Percentiles rank a stretch among this genome's conserved stretches.
These are phyloP conservation scores for Gambusia yucatana DNA, from an alignment of 2,797 vertebrate genomes.

Conservation along the genomic window DNA sequence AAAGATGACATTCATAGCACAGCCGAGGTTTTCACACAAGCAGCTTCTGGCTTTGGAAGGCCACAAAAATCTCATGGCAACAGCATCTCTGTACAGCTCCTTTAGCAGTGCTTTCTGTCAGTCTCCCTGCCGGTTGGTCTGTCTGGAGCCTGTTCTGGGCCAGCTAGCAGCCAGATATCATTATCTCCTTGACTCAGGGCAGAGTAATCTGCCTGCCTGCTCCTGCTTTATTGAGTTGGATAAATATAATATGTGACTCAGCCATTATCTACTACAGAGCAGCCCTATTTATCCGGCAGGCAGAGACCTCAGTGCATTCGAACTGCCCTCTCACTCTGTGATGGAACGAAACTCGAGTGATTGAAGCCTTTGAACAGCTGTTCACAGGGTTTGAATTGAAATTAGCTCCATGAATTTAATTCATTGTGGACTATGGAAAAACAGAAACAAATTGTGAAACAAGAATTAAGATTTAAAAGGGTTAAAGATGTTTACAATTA, in stretches of 20 bases:
- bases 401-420: slow-evolving; percentile 58
- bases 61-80: slow-evolving; percentile 69
- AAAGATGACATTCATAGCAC: slow-evolving; percentile 79
- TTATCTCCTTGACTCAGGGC: slow-evolving; percentile 83
- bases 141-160: slow-evolving; percentile 78
- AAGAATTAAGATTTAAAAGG: not conserved
- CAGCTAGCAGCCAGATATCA: slow-evolving; percentile 81
- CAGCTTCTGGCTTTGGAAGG: slow-evolving; percentile 70
- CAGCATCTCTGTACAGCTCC: slow-evolving; percentile 61
- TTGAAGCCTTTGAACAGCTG: slow-evolving; percentile 58
- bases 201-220: slow-evolving; percentile 82
- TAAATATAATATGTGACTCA: slow-evolving; percentile 85
- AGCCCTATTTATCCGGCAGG: slow-evolving; percentile 78
- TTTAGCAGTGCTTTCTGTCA: slow-evolving; percentile 66
- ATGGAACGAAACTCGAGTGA: slow-evolving; percentile 69
- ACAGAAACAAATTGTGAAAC: slow-evolving; percentile 14
- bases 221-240: slow-evolving; percentile 85
- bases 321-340: slow-evolving; percentile 71
- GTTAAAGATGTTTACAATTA: slow-evolving; percentile 26
- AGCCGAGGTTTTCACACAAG: slow-evolving; percentile 77
- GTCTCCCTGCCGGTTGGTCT: slow-evolving; percentile 59
- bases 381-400: slow-evolving; percentile 55
- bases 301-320: slow-evolving; percentile 72
- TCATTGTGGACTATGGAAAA: slow-evolving; percentile 38
- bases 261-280: slow-evolving; percentile 82